A percentile compares a stretch with the other conserved stretches of the same genome.
These are phyloP conservation scores for Pheucticus melanocephalus DNA, from an alignment of 2,113 vertebrate genomes.

Conservation along the genomic window DNA sequence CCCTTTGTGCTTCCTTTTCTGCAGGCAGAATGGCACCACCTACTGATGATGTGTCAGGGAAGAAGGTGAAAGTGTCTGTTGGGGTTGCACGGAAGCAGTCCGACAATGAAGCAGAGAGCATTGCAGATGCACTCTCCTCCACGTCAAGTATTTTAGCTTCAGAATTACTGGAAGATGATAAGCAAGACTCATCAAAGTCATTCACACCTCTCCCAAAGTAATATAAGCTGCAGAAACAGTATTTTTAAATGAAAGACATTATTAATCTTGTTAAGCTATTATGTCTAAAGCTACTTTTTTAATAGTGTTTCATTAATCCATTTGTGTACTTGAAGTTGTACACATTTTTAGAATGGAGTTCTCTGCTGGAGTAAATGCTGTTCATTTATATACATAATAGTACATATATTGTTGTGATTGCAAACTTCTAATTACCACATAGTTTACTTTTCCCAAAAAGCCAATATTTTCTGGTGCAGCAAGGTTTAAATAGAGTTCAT, in stretches of 20 bases:
- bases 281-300: background rate
- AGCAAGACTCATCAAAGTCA: constrained; percentile 78
- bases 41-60: constrained; percentile 82
- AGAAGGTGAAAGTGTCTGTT: constrained; percentile 90
- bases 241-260: background rate
- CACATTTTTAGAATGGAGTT: background rate
- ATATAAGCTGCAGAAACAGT: background rate
- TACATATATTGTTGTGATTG: background rate
- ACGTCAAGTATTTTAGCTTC: constrained; percentile 83
- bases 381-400: background rate
- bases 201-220: constrained; percentile 75
- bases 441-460: background rate
- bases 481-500: background rate
- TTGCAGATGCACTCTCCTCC: constrained; percentile 71
- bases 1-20: background rate
- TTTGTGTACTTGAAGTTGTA: background rate
- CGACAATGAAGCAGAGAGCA: constrained; percentile 81
- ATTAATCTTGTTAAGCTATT: background rate
- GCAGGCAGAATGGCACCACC: constrained; percentile 93
- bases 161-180: constrained; percentile 86
- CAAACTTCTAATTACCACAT: background rate
- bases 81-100: constrained; percentile 88
- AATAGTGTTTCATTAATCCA: background rate
- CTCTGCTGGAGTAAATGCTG: background rate
- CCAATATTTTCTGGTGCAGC: background rate